Base-by-base conservation (phyloP, 2,888 invertebrate species). In the Anodontia alba region DNA sequence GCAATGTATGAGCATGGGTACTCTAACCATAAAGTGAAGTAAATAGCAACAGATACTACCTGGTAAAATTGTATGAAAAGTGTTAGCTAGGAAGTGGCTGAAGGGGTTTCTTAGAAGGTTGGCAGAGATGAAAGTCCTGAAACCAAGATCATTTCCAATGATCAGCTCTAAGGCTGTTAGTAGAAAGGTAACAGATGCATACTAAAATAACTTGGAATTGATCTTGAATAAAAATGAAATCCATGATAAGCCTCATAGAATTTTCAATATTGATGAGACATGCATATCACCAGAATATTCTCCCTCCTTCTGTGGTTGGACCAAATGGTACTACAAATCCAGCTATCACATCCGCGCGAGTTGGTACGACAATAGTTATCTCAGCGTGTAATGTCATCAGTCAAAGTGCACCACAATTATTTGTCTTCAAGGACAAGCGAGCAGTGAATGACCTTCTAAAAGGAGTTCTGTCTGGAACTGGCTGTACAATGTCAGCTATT, bases 31-130 rank as follows among this genome's bases (percentile, higher is more conserved):
- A 36, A 36, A 2, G 2, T 67, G 23, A 3, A 29, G 17, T 10
- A 67, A 12, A 1, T 67, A 17, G 36, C 67, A n/a, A 67, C 67
- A 20, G 67, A 67, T 23, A 36, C 54, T 54, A 54, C 54, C 29
- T 54, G 12, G 26, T 23, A 2, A 54, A 26, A 54, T 26, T 23
- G n/a, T 5, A 26, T 23, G 7, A 23, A 54, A 54, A 49, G 3
- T 38, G 49, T 10, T 49, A 10, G n/a, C 10, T 17, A 49, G n/a
- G 5, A 49, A 26, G 26, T 26, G 26, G 54, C 1, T 54, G 7
- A 8, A 54, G 26, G 26, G 54, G 23, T 54, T 54, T n/a, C 10
- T 54, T 2, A 26, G n/a, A 8, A 12, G 54, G 26, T 54, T 23
- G 54, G 7, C 23, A 54, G 54, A 54, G 23, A 54, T 26, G 49